These are phyloP conservation scores for Heliconius hermathena DNA, from an alignment of 1,140 invertebrate species.

Conservation along the genomic window DNA sequence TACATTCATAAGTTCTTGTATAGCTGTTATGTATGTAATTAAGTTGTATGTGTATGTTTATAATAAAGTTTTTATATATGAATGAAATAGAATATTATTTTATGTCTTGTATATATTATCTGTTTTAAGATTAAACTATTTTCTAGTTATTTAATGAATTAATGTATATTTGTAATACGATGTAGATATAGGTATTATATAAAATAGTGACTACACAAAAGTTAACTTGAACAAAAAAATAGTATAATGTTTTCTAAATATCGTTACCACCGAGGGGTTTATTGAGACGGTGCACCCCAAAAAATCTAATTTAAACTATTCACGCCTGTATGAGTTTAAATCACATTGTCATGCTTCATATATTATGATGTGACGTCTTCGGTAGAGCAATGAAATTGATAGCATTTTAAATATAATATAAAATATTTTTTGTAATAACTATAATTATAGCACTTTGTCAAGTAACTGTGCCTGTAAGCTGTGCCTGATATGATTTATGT, in stretches of 20 bases:
- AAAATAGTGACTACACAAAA: background rate
- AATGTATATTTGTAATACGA: too few species aligned
- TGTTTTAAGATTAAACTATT: too few species aligned
- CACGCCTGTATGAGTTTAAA: constrained; percentile 9
- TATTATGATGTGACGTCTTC: background rate
- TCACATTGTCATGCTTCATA: constrained; percentile 6
- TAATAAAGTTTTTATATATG: too few species aligned
- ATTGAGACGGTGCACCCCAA: background rate
- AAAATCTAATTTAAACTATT: constrained; percentile 3
- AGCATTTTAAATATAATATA: constrained; percentile 2
- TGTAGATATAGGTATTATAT: too few species aligned
- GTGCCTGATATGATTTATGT: background rate
- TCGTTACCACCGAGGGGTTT: constrained; percentile 1
- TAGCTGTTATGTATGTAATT: too few species aligned
- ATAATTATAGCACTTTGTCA: constrained; percentile 6
- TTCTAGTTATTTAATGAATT: too few species aligned
- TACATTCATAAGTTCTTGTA: too few species aligned
- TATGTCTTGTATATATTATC: too few species aligned
- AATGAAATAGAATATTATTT: too few species aligned
- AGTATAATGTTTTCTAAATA: background rate
- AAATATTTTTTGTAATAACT: background rate
- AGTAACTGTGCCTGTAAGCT: too few species aligned
- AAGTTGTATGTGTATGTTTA: too few species aligned
- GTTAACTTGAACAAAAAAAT: background rate
- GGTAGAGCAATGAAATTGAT: constrained; percentile 12